Percentiles rank a stretch among this genome's conserved stretches.
These are phyloP conservation scores for Pan troglodytes DNA, from an alignment of 2,113 vertebrate genomes.

Conservation along the genomic window NHGRI_mPanTro3-v2.1_pri NC_072398.2:133681001-133681500, in stretches of 20 bases:
- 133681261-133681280: conserved; percentile 45
- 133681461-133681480: not conserved
- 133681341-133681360: conserved; percentile 31
- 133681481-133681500: not conserved
- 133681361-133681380: conserved; percentile 42
- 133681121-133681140: conserved; percentile 69
- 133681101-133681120: conserved; percentile 51
- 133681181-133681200: conserved; percentile 48
- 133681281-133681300: conserved; percentile 24
- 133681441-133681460: not conserved
- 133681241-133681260: conserved; percentile 15
- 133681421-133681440: not conserved
- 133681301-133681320: conserved; percentile 46
- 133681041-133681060: conserved; percentile 43
- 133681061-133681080: not conserved
- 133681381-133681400: not conserved
- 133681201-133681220: conserved; percentile 47
- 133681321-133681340: conserved; percentile 35
- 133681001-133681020: conserved; percentile 26
- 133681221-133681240: conserved; percentile 58
- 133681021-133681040: conserved; percentile 39
- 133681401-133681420: conserved; percentile 18
- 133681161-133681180: conserved; percentile 59
- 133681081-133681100: conserved; percentile 37
- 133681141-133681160: conserved; percentile 52